Evolutionary conservation across 2,113 vertebrate species (phyloP), one percentile per base, ranked within the genome.

Genomic region (Tichodroma muraria): DNA sequence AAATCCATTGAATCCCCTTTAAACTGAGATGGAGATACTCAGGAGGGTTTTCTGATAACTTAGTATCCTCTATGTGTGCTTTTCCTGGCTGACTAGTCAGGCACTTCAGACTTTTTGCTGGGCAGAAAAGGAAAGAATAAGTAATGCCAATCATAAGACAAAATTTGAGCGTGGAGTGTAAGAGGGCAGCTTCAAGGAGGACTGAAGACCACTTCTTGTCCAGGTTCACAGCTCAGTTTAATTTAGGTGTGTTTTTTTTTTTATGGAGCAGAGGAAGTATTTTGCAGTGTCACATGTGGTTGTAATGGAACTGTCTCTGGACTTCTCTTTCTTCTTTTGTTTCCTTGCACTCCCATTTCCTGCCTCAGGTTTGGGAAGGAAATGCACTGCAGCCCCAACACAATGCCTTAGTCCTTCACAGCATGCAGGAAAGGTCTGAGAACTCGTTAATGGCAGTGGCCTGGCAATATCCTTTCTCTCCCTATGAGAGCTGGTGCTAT

Each of bases 251-350:
- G 5, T 18, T 18, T 27, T 38, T 24, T 35, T 47, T 76, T 15
- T 6, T 47, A 80, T 69, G 42, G 79, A 80, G 60, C 64, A 95
- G 76, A 30, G 63, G 83, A 97, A 93, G 53, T 60, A 80, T 80
- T 96, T 93, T 88, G 64, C 33, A 44, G 11, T 19, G 24, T 95
- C 47, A 64, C 79, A 70, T 93, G 47, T 83, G 27, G 17, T 85
- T 83, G 59, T 77, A 90, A 85, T 40, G 76, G 76, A 83, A 14
- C 65, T 89, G 11, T 82, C 89, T 88, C 88, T 85, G 79, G 47
- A 63, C 64, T 88, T 90, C 40, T 92, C 76, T 90, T 94, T 94
- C 82, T 95, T 80, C 88, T 94, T 95, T 97, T 89, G 91, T 94
- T 93, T 79, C 79, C 33, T 85, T 80, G 50, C 42, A 42, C 30